Base-by-base conservation (phyloP, 2,888 invertebrate species). In the Steinernema hermaphroditum region DNA sequence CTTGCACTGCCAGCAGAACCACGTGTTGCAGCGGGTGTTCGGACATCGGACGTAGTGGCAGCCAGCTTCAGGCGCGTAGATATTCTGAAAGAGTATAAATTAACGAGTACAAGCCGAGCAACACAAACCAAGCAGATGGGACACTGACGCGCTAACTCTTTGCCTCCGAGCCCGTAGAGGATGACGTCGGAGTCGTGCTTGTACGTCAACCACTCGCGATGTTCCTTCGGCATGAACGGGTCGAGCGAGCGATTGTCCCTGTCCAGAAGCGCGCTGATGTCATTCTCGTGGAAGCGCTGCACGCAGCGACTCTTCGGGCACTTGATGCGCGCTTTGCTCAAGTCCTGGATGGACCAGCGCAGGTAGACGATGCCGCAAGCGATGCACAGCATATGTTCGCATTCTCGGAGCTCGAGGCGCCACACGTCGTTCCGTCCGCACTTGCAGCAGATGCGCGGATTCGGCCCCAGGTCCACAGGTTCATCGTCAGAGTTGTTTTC, bases 41-140 rank as follows among this genome's bases (percentile, higher is more conserved):
- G 76, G 46, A 32, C 76, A 76, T 32, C 76, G 72, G 9, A 76
- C 76, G 54, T 72, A 76, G 41, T 73, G 77, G 70, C 76, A 76
- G 46, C 76, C 76, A 24, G 72, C 41, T 37, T 73, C 77, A 24
- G 73, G 49, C 2, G 43, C 70, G 37, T 76, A 76, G 9, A 69
- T 46, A 24, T 76, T 77, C 76, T 76, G 32, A 37, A 77, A 72
- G 9, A 16, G 6, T 4, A 19, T 4, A 46, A 46, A 46, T 44
- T 69, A 71, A 24, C n/a, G 12, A n/a, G 29, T 16, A n/a, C 16
- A 49, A 14, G 19, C 14, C 19, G 41, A 4, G 1, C 19, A 71
- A 46, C n/a, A 57, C 70, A 8, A 14, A 74, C 74, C 70, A 41
- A 34, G 44, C 74, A 74, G 16, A 62, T 16, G 4, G 74, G 74